Base-by-base conservation (phyloP, 2,113 vertebrate genomes). In the Cinclus cinclus region DNA sequence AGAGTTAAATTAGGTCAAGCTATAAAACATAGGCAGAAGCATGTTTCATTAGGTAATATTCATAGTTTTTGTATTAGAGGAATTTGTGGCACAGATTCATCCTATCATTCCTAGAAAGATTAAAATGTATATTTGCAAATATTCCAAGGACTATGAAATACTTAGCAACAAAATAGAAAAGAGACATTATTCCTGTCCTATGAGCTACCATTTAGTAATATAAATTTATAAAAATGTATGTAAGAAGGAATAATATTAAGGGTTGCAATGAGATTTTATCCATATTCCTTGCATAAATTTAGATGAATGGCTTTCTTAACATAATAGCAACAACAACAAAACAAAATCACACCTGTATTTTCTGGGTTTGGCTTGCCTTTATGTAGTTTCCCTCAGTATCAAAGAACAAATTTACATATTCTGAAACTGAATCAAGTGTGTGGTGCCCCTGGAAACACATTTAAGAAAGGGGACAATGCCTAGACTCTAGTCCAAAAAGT, bases 91-190 rank as follows among this genome's bases (percentile, higher is more conserved):
- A 83, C 35, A 27, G 28, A 79, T 31, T 91, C 10, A 52, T 96
- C 31, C 41, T 87, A n/a, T 89, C 33, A 90, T 88, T 96, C 62
- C 62, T 73, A 73, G 41, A 44, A 79, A 95, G 75, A 93, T 64
- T 91, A 83, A 95, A 77, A 77, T 73, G 30, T 33, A 79, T 50
- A 39, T 95, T 92, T 96, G 41, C 82, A 92, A 96, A 92, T 75
- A 90, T 77, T 93, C 73, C 47, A 71, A 83, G 76, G 44, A 88
- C 46, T 91, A 52, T 75, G 71, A 91, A 94, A 87, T 65, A 87
- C 39, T 86, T 84, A 69, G 30, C 10, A 46, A 75, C 16, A 82
- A 63, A 69, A 10, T 2, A 69, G 69, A 92, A 20, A 70, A 14
- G 2, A 62, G 55, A 93, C 23, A 67, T 84, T 88, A 74, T 42